Conservation (phyloP, 2,797 vertebrate species). For the Arctocebus calabarensis region DNA sequence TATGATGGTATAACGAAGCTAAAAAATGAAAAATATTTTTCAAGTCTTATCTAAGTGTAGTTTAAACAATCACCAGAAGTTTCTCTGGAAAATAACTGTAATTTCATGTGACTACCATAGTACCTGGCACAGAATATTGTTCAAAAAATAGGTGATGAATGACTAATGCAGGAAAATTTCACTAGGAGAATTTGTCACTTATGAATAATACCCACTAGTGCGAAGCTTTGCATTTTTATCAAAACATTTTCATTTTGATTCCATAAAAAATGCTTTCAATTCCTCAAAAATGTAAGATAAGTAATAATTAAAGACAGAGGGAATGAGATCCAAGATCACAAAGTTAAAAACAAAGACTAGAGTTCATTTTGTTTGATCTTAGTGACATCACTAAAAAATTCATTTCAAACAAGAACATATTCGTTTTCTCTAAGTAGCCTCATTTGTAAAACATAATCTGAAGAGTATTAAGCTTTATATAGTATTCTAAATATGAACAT, state of each 20-base stretch:
- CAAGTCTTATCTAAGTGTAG: background rate
- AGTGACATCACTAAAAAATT: background rate
- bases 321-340: constrained; percentile 40
- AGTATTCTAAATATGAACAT: constrained; percentile 37
- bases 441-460: background rate
- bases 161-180: constrained; percentile 4
- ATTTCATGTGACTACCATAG: background rate
- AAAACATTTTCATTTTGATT: constrained; percentile 5
- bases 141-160: background rate
- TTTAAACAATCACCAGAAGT: background rate
- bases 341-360: background rate
- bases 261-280: constrained; percentile 1
- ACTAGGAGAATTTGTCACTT: background rate
- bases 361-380: background rate
- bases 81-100: background rate
- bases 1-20: constrained; percentile 2
- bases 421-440: constrained; percentile 4
- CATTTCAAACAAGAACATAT: background rate
- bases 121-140: background rate
- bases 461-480: background rate
- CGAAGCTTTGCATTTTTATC: background rate
- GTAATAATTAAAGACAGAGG: background rate
- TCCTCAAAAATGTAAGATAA: constrained; percentile 21
- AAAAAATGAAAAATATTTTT: constrained; percentile 35
- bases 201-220: background rate